A percentile compares a stretch with the other conserved stretches of the same genome.
phyloP scores from a whole-genome alignment of 2,113 vertebrate genomes.

The Atlantisia rogersi region DNA sequence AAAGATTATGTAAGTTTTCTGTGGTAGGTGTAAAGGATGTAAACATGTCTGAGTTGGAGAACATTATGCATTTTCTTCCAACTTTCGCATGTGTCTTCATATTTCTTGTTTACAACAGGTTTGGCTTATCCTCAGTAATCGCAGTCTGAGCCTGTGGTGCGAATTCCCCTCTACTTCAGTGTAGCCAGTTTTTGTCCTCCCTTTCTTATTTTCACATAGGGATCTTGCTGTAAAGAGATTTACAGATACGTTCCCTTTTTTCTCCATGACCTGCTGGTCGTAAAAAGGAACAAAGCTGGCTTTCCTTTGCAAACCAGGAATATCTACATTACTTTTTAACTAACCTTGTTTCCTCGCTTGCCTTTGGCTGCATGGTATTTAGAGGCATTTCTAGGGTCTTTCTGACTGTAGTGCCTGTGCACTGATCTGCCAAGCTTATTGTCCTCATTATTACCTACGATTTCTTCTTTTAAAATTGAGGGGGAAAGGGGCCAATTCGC shows the following conservation, averaged over 20 bases:
- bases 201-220: not conserved
- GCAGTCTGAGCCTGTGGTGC: not conserved
- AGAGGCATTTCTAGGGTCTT: not conserved
- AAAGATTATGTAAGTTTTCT: slow-evolving; percentile 50
- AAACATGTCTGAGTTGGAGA: slow-evolving; percentile 49
- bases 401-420: not conserved
- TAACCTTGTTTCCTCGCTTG: not conserved
- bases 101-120: not conserved
- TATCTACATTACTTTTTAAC: not conserved
- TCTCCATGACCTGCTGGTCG: not conserved
- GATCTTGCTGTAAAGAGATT: not conserved
- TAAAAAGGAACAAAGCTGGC: not conserved
- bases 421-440: not conserved
- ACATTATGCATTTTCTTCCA: not conserved
- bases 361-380: not conserved
- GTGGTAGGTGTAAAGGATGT: slow-evolving; percentile 37
- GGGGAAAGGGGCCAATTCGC: not conserved
- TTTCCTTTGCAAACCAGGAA: not conserved
- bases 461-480: not conserved
- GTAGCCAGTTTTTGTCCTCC: not conserved
- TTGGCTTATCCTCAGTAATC: not conserved
- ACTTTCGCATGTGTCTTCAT: slow-evolving; percentile 4
- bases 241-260: slow-evolving; percentile 14
- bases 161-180: not conserved
- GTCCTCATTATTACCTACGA: not conserved